phyloP scores from a whole-genome alignment of 2,888 invertebrate genomes.

The Leptopilina drosophilae region DNA sequence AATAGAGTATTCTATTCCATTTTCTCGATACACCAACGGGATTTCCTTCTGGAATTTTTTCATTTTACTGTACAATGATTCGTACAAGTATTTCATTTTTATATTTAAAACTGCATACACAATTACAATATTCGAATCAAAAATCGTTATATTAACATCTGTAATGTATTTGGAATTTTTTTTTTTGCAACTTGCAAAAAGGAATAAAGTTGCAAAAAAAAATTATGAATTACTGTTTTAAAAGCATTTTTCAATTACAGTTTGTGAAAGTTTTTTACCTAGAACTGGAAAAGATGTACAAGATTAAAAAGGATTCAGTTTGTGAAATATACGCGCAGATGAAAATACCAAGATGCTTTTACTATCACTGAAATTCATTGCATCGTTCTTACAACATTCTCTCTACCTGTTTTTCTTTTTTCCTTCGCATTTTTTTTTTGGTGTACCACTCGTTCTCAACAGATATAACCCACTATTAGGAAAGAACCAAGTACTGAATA shows the following conservation, averaged over 20 bases:
- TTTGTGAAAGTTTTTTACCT: background rate
- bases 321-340: background rate
- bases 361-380: constrained; percentile 22
- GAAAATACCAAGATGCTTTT: constrained; percentile 16
- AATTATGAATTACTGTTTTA: background rate
- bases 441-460: constrained; percentile 11
- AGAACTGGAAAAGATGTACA: background rate
- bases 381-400: constrained; percentile 18
- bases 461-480: constrained; percentile 26
- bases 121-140: too few species aligned
- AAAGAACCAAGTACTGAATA: constrained; percentile 25
- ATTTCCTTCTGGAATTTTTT: background rate
- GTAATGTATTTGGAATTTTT: too few species aligned
- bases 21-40: too few species aligned
- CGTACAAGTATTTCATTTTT: too few species aligned
- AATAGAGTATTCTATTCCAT: background rate
- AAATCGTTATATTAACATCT: too few species aligned
- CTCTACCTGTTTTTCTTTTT: background rate
- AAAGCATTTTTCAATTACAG: constrained; percentile 1
- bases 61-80: background rate
- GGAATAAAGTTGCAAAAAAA: background rate
- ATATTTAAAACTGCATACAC: too few species aligned
- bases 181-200: background rate
- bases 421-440: background rate
- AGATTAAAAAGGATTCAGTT: background rate